Conservation (phyloP, 2,113 vertebrate species). For the Leuciscus idus region DNA sequence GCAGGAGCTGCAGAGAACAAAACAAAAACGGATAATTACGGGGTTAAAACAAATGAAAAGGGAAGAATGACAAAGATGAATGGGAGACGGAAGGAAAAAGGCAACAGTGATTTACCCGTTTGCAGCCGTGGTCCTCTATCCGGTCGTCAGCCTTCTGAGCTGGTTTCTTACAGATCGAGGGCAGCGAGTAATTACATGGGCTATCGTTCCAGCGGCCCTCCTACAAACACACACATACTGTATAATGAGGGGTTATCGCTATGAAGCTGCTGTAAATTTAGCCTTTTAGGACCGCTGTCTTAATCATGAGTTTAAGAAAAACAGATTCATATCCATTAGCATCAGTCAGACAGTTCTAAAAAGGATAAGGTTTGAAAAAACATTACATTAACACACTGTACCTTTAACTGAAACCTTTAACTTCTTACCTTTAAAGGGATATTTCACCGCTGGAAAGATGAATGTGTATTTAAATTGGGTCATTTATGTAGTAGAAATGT, state of each 20-base stretch:
- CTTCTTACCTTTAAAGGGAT: no score
- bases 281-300: neutral
- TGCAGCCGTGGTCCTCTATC: conserved; percentile 86
- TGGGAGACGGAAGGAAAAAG: neutral
- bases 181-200: conserved; percentile 92
- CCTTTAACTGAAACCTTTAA: neutral
- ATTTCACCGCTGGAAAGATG: no score
- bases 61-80: neutral
- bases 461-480: no score
- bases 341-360: neutral
- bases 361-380: neutral
- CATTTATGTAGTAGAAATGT: no score
- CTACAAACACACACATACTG: conserved; percentile 70
- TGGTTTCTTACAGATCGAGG: conserved; percentile 92
- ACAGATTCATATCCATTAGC: neutral
- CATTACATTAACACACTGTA: neutral
- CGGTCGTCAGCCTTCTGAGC: conserved; percentile 83
- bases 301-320: neutral
- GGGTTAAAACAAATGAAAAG: neutral
- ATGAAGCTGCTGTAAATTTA: neutral
- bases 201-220: conserved; percentile 97
- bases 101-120: conserved; percentile 76
- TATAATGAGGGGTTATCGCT: neutral
- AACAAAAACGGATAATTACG: neutral
- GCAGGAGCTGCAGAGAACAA: neutral